These are phyloP conservation scores for Jacana jacana DNA, from an alignment of 2,113 vertebrate genomes.

Conservation along the genomic window DNA sequence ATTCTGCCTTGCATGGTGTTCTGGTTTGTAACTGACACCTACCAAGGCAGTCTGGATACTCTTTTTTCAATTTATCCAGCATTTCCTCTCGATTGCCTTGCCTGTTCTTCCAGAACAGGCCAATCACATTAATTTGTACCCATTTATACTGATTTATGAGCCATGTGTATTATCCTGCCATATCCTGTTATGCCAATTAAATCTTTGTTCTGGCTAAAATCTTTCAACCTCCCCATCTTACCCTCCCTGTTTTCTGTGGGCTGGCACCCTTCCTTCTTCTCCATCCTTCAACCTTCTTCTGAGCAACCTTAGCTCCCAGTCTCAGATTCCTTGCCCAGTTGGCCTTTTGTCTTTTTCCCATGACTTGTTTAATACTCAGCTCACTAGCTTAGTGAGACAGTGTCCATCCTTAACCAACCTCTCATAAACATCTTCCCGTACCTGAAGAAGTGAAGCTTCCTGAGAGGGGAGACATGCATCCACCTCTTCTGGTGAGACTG, in stretches of 20 bases:
- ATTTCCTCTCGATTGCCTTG: conserved; percentile 39
- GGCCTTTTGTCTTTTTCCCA: not conserved
- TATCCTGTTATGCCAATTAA: not conserved
- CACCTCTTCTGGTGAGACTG: not conserved
- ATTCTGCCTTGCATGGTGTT: not conserved
- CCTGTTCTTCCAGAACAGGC: conserved; percentile 6
- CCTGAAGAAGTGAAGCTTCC: not conserved
- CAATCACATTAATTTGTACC: conserved; percentile 2
- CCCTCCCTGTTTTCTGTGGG: not conserved
- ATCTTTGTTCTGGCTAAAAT: not conserved
- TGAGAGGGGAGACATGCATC: not conserved
- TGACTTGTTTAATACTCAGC: not conserved
- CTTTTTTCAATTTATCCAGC: not conserved
- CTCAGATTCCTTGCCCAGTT: not conserved
- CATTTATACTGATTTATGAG: not conserved
- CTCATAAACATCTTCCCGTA: not conserved
- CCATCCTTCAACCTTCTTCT: not conserved
- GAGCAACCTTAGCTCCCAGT: not conserved
- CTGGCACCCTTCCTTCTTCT: not conserved
- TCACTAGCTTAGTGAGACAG: not conserved
- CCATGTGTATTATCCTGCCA: not conserved
- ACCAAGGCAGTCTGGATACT: not conserved
- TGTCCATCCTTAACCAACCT: not conserved
- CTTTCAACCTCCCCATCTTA: not conserved
- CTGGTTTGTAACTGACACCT: conserved; percentile 20